These are phyloP conservation scores for Kradibia gibbosae DNA, from an alignment of 1,140 invertebrate species.

Conservation along the genomic window DNA sequence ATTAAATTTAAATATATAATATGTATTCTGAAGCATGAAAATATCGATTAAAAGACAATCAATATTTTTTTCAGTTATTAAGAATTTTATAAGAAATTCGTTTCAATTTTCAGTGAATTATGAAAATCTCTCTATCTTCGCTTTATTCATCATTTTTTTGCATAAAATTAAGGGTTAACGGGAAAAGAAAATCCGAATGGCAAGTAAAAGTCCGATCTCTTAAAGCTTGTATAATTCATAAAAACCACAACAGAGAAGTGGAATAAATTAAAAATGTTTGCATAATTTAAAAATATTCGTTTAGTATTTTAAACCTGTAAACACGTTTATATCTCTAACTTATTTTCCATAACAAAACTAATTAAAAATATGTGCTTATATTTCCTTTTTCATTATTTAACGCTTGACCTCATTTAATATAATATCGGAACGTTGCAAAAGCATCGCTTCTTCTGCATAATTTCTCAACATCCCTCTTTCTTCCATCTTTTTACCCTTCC, in stretches of 20 bases:
- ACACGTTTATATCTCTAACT: not conserved
- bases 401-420: slow-evolving; percentile 3
- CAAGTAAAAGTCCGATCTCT: not conserved
- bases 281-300: not conserved
- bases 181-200: not conserved
- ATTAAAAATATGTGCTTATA: not conserved
- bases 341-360: not conserved
- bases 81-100: too few relatives aligned
- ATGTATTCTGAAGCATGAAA: too few relatives aligned
- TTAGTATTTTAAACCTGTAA: not conserved
- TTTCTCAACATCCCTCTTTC: not conserved
- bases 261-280: not conserved
- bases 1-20: too few relatives aligned
- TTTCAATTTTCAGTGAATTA: too few relatives aligned
- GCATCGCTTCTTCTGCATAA: slow-evolving; percentile 8
- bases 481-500: too few relatives aligned
- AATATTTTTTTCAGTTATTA: too few relatives aligned
- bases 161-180: not conserved
- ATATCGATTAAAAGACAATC: too few relatives aligned
- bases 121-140: too few relatives aligned
- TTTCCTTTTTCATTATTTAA: not conserved
- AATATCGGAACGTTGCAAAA: not conserved
- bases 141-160: not conserved
- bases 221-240: not conserved
- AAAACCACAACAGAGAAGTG: not conserved